phyloP scores from a whole-genome alignment of 1,140 invertebrate species.

The Hylyphantes graminicola region DNA sequence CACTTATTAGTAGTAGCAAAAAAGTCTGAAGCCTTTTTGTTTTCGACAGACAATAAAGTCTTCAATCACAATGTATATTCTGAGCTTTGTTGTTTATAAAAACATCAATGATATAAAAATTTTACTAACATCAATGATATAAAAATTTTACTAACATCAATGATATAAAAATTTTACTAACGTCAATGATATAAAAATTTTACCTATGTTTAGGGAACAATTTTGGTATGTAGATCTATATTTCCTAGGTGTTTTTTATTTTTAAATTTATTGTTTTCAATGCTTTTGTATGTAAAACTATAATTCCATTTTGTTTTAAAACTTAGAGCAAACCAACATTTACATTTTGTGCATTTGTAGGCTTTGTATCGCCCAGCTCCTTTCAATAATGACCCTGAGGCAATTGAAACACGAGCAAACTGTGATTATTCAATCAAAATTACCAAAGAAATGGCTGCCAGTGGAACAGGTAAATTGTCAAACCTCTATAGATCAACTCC shows the following conservation, averaged over 20 bases:
- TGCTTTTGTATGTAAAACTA: neutral
- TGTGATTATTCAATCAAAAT: constrained; percentile 89
- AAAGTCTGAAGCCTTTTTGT: too few relatives aligned
- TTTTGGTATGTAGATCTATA: neutral
- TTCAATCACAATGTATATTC: too few relatives aligned
- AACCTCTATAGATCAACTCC: neutral
- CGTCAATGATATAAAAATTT: too few relatives aligned
- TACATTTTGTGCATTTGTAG: neutral
- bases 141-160: too few relatives aligned
- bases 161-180: too few relatives aligned
- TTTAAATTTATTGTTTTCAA: neutral
- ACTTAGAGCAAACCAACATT: neutral
- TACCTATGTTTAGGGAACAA: neutral
- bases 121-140: too few relatives aligned
- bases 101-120: too few relatives aligned
- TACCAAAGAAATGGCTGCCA: constrained; percentile 83
- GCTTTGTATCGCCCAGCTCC: constrained; percentile 75
- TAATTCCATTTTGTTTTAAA: neutral
- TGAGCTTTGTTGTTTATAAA: too few relatives aligned
- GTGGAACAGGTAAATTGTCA: constrained; percentile 75
- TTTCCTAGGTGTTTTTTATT: neutral
- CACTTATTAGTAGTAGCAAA: too few relatives aligned
- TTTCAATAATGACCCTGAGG: constrained; percentile 87
- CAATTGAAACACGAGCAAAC: constrained; percentile 78
- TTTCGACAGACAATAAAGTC: too few relatives aligned